These are phyloP conservation scores for Egretta garzetta DNA, from an alignment of 2,113 vertebrate species.

Conservation along the genomic window DNA sequence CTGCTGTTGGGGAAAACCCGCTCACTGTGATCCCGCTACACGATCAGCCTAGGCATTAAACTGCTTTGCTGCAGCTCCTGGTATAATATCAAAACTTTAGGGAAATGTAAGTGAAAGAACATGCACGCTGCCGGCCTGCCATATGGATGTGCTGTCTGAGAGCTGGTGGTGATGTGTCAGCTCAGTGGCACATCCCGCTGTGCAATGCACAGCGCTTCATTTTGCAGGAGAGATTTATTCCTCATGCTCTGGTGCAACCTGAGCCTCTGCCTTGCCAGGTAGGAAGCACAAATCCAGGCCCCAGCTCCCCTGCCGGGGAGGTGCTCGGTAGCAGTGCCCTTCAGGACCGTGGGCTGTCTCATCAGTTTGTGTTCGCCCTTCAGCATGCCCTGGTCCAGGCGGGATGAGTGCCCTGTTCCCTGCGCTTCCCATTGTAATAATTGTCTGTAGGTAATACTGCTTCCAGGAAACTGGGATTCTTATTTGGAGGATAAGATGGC, in stretches of 20 bases:
- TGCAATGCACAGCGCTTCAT: not conserved
- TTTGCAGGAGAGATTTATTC: not conserved
- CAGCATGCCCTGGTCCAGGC: not conserved
- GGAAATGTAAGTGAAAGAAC: not conserved
- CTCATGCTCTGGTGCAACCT: not conserved
- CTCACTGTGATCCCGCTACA: not conserved
- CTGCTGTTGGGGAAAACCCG: not conserved
- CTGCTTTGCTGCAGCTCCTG: not conserved
- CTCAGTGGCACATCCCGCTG: conserved; percentile 5
- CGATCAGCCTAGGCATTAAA: not conserved
- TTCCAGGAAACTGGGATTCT: not conserved
- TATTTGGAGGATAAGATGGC: not conserved
- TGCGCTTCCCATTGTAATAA: rapidly evolving
- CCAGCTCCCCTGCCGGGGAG: not conserved
- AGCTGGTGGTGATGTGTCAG: conserved; percentile 26
- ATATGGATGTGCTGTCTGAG: not conserved
- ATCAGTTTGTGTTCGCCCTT: not conserved
- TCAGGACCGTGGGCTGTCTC: not conserved
- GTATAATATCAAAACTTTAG: not conserved
- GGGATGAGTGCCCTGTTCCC: not conserved
- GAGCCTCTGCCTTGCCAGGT: not conserved
- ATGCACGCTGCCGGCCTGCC: not conserved
- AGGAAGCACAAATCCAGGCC: not conserved
- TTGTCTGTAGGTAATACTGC: rapidly evolving
- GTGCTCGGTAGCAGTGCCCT: not conserved